Evolutionary conservation across 2,797 vertebrate genomes (phyloP), one percentile per base, ranked within the genome.

Genomic region (Pipistrellus nathusii): DNA sequence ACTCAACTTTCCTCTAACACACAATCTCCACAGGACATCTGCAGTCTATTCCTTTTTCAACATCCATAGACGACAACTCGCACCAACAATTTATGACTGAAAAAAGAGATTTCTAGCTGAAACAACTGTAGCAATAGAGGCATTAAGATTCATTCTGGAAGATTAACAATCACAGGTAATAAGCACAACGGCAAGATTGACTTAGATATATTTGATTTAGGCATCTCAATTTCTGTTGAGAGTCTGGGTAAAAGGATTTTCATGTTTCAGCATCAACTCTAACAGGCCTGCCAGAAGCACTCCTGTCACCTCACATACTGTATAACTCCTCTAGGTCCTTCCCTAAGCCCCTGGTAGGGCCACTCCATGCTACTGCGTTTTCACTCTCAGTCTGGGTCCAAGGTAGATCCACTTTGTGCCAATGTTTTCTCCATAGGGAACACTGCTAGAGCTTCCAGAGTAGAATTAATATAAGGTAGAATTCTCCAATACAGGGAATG

Each of bases 101-200:
- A 72, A 46, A 92, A 85, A 90, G 30, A 76, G 71, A 81, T 72
- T 94, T 91, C 30, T 21, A 76, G 76, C 32, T 12, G 59, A 92
- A 95, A 66, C 35, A 71, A 90, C 78, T 64, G 15, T 62, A 77
- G 17, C 21, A 71, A 83, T 44, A 72, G 30, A 77, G 23, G 27
- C n/a, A n/a, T 76, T 91, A 90, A 88, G 75, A 95, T 88, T 85
- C 78, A 86, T 75, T 95, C 35, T 35, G 15, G 66, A 75, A 81
- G 25, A 82, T 73, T 55, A 86, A 76, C 32, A 77, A 48, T 48
- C 78, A 85, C 41, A 90, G 30, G 53, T n/a, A 48, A 77, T 21
- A 46, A 55, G n/a, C 17, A 85, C 30, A 66, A 23, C 88, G 72
- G 35, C 51, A 23, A 48, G 30, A 90, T 59, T 87, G 51, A 75